phyloP scores from a whole-genome alignment of 2,113 vertebrate genomes.

The Sigmodon hispidus region DNA sequence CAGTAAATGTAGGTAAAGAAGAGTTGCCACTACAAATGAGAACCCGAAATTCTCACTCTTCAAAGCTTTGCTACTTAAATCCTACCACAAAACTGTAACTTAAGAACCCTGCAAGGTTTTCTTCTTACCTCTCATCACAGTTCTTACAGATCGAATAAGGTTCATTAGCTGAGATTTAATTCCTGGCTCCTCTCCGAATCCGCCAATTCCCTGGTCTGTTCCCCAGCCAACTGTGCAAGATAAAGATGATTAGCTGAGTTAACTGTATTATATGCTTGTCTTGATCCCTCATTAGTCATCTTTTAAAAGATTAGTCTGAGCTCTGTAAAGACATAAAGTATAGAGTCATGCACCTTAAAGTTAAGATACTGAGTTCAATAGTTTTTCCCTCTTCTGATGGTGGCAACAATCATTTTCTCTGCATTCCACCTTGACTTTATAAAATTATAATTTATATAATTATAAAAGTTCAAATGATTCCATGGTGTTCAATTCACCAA shows the following conservation, averaged over 20 bases:
- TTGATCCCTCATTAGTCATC: constrained; percentile 37
- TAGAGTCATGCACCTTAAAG: constrained; percentile 27
- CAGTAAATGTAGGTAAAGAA: background rate
- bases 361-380: constrained; percentile 25
- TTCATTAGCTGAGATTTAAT: constrained; percentile 96
- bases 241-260: constrained; percentile 55
- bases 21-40: background rate
- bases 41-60: background rate
- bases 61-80: background rate
- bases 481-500: constrained; percentile 33
- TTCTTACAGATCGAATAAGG: constrained; percentile 95
- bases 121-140: constrained; percentile 94
- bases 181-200: constrained; percentile 97
- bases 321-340: constrained; percentile 13
- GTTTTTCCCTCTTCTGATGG: constrained; percentile 43
- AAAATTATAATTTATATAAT: too few relatives aligned
- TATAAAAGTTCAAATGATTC: constrained; percentile 47
- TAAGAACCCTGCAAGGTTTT: background rate
- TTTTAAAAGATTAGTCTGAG: constrained; percentile 62
- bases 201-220: constrained; percentile 94
- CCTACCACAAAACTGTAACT: constrained; percentile 24
- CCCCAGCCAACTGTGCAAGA: constrained; percentile 94
- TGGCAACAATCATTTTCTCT: constrained; percentile 36
- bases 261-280: constrained; percentile 39
- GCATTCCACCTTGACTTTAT: constrained; percentile 31